Base-by-base conservation (phyloP, 2,113 vertebrate genomes). In the Dicerorhinus sumatrensis region DNA sequence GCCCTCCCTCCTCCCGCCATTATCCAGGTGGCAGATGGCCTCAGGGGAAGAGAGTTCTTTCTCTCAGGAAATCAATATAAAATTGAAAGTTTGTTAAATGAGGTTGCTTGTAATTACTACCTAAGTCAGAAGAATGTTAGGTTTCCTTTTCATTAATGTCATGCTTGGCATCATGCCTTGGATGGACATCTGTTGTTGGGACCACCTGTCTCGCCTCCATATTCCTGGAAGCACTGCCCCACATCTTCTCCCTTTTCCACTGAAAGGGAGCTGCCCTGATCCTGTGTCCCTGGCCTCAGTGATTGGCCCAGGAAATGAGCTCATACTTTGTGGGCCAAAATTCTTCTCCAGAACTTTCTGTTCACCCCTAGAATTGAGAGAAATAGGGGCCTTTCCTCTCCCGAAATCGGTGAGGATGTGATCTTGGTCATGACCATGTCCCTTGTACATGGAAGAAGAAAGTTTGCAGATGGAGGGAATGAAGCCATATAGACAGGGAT, bases 311-410 rank as follows among this genome's bases (percentile, higher is more conserved):
- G 79, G 25, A 60, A 13, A 60, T 33, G 31, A 87, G 20, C n/a
- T 82, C 31, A 67, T 90, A 48, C 1, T 4, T 21, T 62, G 5
- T 31, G 17, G 33, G 8, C 42, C 62, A 95, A 86, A 84, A 85
- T 63, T 48, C 18, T 83, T 94, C 39, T 94, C 62, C 13, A 67
- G 20, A 91, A 81, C 67, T 70, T 90, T 96, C 46, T 91, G 17
- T 85, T 86, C 62, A 79, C 9, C 14, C 23, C 13, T 72, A 60
- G 36, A 72, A 75, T 9, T 89, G 48, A 94, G 56, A 89, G 25
- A 42, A 2, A 51, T 31, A 7, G 29, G 13, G 25, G 3, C 3
- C 31, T 76, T 88, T 96, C 58, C 75, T 91, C 58, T 93, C 36
- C 56, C n/a, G 46, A 91, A 96, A 96, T 79, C 60, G 46, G 11